A percentile compares a stretch with the other conserved stretches of the same genome.
phyloP scores from a whole-genome alignment of 30 jellyfish, hydroid and myxozoan genomes.

The Sanderia malayensis region DNA sequence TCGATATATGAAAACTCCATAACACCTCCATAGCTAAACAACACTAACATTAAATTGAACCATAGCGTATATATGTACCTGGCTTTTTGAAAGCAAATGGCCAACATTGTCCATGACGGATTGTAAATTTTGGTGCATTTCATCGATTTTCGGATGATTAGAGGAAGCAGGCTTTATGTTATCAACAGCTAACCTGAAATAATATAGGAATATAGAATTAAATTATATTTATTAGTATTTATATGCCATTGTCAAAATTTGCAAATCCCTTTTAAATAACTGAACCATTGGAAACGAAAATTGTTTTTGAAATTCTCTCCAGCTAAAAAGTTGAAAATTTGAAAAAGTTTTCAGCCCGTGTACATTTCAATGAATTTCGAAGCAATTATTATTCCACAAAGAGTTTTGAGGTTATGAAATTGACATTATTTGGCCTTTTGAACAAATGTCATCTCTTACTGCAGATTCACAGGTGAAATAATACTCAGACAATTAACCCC shows the following conservation, averaged over 20 bases:
- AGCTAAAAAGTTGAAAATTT: not conserved
- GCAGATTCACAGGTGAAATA: too few relatives aligned
- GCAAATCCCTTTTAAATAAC: too few relatives aligned
- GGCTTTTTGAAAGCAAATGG: conserved; percentile 65
- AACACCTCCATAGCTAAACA: too few relatives aligned
- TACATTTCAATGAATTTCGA: not conserved
- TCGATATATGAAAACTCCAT: too few relatives aligned
- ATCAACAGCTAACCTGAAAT: conserved; percentile 30
- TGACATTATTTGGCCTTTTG: not conserved
- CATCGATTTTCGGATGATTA: conserved; percentile 54
- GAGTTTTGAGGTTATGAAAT: too few relatives aligned
- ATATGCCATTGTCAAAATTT: too few relatives aligned
- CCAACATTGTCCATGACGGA: conserved; percentile 82
- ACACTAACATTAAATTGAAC: too few relatives aligned
- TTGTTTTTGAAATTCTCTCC: not conserved
- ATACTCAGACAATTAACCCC: too few relatives aligned
- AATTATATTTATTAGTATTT: not conserved
- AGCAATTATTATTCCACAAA: too few relatives aligned
- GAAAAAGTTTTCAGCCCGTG: not conserved
- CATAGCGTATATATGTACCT: conserved; percentile 25
- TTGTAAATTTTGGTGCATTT: conserved; percentile 61
- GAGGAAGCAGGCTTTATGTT: conserved; percentile 16
- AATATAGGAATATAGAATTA: not conserved
- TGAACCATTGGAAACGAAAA: not conserved
- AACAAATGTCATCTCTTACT: not conserved